Evolutionary conservation across 2,113 vertebrate genomes (phyloP), one percentile per base, ranked within the genome.

Genomic region (Boulengerochromis microlepis): DNA sequence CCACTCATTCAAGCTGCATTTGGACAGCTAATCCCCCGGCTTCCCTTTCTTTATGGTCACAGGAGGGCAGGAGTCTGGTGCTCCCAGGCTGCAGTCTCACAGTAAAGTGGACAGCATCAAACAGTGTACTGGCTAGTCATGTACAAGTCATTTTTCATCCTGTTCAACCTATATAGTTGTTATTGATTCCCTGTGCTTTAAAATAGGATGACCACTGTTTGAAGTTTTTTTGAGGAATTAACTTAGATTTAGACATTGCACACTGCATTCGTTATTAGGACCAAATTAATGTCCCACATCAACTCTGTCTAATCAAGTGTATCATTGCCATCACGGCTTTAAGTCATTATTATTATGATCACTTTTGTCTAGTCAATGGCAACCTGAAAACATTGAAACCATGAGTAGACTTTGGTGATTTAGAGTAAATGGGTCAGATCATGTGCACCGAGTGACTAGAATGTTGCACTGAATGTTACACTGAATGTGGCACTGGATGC

Each of bases 21-120:
- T 94, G 89, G 56, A 94, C 81, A 92, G 86, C 94, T 95, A 94
- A 95, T 95, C 89, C 93, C 81, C 84, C 47, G 61, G 87, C 89
- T 94, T 91, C 90, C 92, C 83, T 89, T 38, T 90, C 85, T 89
- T 89, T 90, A 87, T 92, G 82, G 90, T 86, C 91, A 90, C 82
- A 83, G 24, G 53, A 85, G 92, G 47, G 90, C 42, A 90, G 42
- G n/a, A 91, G 76, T 66, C 54, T 90, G 85, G 91, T 93, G 88
- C 86, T 92, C 87, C 57, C 86, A 82, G 81, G 81, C 81, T 69
- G 59, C 24, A 81, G 81, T 83, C 71, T 89, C 85, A 86, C 66
- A 87, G 76, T 54, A 83, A 3, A 83, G 86, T 31, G 22, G 33
- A 54, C 7, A 26, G 50, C 52, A 80, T 86, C 80, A 85, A 83